Percentiles rank a stretch among this genome's conserved stretches.
phyloP scores from a whole-genome alignment of 2,113 vertebrate species.

The Lynx canadensis region DNA sequence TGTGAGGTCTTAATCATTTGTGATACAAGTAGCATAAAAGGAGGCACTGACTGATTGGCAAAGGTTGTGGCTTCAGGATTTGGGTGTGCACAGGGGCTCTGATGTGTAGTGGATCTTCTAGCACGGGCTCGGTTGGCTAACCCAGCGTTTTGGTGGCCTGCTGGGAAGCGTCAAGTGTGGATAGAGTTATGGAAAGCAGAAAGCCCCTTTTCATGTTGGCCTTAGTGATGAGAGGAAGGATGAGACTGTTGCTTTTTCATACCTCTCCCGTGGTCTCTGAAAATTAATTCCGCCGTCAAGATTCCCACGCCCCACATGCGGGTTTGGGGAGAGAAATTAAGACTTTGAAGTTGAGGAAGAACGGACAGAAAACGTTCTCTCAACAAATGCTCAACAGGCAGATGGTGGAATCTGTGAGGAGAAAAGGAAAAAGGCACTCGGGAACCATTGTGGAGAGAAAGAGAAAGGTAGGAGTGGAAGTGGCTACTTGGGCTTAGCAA shows the following conservation, averaged over 20 bases:
- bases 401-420: neutral
- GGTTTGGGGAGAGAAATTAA: constrained; percentile 42
- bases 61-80: neutral
- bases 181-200: neutral
- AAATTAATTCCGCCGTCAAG: constrained; percentile 42
- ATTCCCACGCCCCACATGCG: neutral
- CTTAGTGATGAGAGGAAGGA: neutral
- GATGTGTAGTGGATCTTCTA: neutral
- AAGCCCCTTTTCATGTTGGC: neutral
- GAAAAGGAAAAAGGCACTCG: neutral
- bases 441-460: neutral
- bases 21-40: neutral
- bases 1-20: neutral
- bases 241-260: constrained; percentile 21
- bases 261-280: constrained; percentile 34
- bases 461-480: neutral
- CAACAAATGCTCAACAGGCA: neutral
- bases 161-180: neutral
- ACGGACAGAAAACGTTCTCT: neutral
- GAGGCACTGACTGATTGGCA: neutral
- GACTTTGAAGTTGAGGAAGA: constrained; percentile 50
- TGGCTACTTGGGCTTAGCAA: neutral
- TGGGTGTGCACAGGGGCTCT: neutral
- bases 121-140: neutral
- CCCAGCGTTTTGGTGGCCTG: neutral